phyloP scores from a whole-genome alignment of 1,140 invertebrate species.

The Drosophila leontia region DNA sequence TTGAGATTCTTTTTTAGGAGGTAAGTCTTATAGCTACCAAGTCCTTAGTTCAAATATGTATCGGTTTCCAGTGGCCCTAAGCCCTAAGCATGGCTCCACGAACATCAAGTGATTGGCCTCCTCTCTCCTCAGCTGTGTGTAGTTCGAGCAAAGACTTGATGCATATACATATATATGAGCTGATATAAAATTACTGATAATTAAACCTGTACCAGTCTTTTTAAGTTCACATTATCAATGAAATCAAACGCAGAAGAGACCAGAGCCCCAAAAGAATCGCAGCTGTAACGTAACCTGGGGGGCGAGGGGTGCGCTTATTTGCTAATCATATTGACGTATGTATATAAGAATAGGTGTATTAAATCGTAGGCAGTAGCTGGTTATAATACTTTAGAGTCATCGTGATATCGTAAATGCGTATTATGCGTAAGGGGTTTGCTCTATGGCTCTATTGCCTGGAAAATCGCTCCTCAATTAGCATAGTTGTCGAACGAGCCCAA shows the following conservation, averaged over 20 bases:
- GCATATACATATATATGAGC: conserved; percentile 45
- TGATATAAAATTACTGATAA: conserved; percentile 74
- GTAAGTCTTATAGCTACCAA: conserved; percentile 76
- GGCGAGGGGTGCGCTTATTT: conserved; percentile 44
- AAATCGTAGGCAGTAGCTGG: conserved; percentile 78
- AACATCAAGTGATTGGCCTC: too few relatives aligned
- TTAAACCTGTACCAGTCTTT: conserved; percentile 81
- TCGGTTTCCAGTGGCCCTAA: conserved; percentile 64
- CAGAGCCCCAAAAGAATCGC: conserved; percentile 25
- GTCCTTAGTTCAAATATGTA: conserved; percentile 82
- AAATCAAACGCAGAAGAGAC: conserved; percentile 43
- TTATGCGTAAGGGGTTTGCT: conserved; percentile 66
- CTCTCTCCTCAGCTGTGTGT: conserved; percentile 54
- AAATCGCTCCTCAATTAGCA: conserved; percentile 90
- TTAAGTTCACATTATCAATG: conserved; percentile 73
- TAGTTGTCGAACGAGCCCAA: conserved; percentile 97
- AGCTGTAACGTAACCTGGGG: conserved; percentile 24
- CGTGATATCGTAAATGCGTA: conserved; percentile 74
- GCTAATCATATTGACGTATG: conserved; percentile 54
- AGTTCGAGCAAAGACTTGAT: conserved; percentile 74
- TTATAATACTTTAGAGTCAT: conserved; percentile 81
- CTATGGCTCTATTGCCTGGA: too few relatives aligned
- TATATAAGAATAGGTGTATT: conserved; percentile 46
- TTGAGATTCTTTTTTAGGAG: conserved; percentile 68
- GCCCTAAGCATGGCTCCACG: conserved; percentile 22